Conservation (phyloP, 2,797 vertebrate genomes). For the Poecilia wingei region DNA sequence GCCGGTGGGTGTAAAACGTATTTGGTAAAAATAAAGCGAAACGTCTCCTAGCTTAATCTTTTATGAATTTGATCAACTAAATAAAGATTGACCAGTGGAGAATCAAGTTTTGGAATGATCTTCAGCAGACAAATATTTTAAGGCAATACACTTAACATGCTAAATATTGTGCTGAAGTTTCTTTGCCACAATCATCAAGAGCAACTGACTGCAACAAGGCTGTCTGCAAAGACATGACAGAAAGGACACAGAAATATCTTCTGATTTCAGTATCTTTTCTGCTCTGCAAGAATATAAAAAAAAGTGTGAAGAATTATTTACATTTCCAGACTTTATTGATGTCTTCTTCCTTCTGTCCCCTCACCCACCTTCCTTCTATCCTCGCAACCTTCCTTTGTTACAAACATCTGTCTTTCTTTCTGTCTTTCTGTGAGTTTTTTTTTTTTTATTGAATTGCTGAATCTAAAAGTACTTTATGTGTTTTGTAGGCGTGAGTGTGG, state of each 20-base stretch:
- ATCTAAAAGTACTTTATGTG: background rate
- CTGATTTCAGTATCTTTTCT: background rate
- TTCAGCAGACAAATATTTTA: background rate
- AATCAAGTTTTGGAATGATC: background rate
- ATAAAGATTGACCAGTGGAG: background rate
- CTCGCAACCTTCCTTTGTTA: background rate
- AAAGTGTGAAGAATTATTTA: background rate
- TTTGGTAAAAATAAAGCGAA: background rate
- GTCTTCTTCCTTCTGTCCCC: background rate
- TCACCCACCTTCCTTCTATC: background rate
- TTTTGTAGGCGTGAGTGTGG: slow-evolving; percentile 92
- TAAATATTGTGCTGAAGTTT: background rate
- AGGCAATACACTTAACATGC: background rate
- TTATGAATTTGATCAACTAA: background rate
- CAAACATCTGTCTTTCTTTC: background rate
- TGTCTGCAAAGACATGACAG: background rate
- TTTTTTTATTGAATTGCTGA: background rate
- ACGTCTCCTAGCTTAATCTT: background rate
- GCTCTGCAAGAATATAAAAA: background rate
- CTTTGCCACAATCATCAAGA: background rate
- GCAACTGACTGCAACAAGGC: background rate
- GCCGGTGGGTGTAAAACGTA: slow-evolving; percentile 83
- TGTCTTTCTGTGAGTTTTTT: background rate
- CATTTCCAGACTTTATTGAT: background rate
- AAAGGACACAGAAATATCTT: background rate